Base-by-base conservation (phyloP, 2,888 invertebrate species). In the Agrotis clavis region DNA sequence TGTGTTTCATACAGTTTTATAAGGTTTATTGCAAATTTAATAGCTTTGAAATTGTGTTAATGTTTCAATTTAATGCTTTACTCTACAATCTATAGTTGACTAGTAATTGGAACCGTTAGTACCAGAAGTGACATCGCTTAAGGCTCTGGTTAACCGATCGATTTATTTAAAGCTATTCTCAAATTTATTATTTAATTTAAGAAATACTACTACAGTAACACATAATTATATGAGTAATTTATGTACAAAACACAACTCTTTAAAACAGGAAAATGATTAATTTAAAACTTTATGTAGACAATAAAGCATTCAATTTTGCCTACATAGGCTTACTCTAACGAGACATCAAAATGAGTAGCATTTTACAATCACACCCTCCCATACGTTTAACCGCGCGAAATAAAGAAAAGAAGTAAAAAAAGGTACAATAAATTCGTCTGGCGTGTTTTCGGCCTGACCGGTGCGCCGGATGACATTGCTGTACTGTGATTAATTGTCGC, bases 401-500 rank as follows among this genome's bases (percentile, higher is more conserved):
- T 74, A 85, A 73, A 78, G 79, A 81, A n/a, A 77, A 79, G 64
- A 72, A 60, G 35, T 71, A 60, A 25, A 76, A 90, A 87, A 87
- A 85, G 82, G 84, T 87, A 91, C 90, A 90, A 93, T 92, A 92
- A 92, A 93, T 92, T 90, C 89, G 91, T 89, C 90, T 82, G 86
- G 71, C 87, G 84, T 89, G 91, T 92, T 92, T 91, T 92, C 89
- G 91, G 89, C 87, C 91, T 90, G 92, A 87, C 91, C 92, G 92
- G 84, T 86, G 85, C 89, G 91, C 92, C 90, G 92, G 94, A 96
- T 96, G 96, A 96, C 96, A 96, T 90, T 92, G 96, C 96, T 93
- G 87, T 94, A 94, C 94, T 92, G 90, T 96, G 96, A 96, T 96
- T 96, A 95, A 96, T 96, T 92, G 95, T 95, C 91, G 92, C 92